Percentiles rank a stretch among this genome's conserved stretches.
These are phyloP conservation scores for Ardeotis arabs DNA, from an alignment of 2,113 vertebrate species.

Conservation along the genomic window DNA sequence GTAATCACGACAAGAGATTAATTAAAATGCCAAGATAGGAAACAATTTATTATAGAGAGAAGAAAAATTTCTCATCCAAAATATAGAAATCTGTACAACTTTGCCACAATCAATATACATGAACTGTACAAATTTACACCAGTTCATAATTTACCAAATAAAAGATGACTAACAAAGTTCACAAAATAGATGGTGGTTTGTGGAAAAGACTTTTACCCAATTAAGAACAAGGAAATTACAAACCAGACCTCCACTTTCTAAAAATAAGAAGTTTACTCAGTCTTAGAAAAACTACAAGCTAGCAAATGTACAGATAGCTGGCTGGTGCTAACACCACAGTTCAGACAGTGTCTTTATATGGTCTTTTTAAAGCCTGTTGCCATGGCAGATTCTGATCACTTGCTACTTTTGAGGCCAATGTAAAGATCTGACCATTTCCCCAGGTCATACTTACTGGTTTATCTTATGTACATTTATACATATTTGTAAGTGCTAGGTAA, in stretches of 20 bases:
- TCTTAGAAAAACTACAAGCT: constrained; percentile 89
- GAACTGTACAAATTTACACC: constrained; percentile 99
- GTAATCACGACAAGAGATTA: constrained; percentile 84
- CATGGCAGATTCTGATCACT: constrained; percentile 76
- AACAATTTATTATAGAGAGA: constrained; percentile 99
- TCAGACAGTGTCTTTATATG: constrained; percentile 85
- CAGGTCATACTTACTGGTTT: constrained; percentile 77
- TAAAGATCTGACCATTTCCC: constrained; percentile 77
- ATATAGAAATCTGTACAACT: constrained; percentile 99
- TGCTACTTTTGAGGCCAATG: constrained; percentile 79
- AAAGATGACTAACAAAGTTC: constrained; percentile 97
- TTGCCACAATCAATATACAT: constrained; percentile 99
- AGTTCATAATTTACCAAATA: constrained; percentile 99
- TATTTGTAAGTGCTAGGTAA: constrained; percentile 83
- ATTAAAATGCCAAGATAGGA: constrained; percentile 91
- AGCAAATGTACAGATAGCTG: constrained; percentile 87
- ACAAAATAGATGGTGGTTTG: constrained; percentile 93
- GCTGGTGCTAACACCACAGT: constrained; percentile 85
- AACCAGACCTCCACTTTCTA: constrained; percentile 89
- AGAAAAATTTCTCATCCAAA: constrained; percentile 99
- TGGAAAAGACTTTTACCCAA: constrained; percentile 88
- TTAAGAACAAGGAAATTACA: constrained; percentile 89
- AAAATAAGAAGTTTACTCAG: constrained; percentile 88
- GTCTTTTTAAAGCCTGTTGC: constrained; percentile 83
- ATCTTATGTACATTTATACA: constrained; percentile 84